Evolutionary conservation across 2,113 vertebrate species (phyloP).

Genomic region (Lanius collurio): DNA sequence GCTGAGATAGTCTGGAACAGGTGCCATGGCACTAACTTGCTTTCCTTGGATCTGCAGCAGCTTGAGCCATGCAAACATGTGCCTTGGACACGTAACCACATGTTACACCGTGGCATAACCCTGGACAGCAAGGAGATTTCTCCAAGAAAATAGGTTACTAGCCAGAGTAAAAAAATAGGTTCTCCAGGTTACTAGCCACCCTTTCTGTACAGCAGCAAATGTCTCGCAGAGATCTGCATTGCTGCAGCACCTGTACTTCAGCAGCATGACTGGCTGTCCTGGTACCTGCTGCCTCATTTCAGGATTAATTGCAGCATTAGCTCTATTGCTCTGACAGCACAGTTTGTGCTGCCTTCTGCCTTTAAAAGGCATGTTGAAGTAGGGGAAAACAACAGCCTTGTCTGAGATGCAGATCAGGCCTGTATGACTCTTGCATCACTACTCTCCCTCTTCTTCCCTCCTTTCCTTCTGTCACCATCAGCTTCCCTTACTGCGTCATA

Average conservation of each 20-base stretch:
- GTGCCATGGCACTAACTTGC: fast-evolving
- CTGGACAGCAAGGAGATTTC: neutral
- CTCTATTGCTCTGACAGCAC: neutral
- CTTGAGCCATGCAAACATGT: neutral
- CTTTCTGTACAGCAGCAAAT: neutral
- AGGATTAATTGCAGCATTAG: neutral
- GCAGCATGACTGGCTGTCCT: neutral
- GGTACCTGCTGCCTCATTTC: neutral
- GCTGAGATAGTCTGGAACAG: neutral
- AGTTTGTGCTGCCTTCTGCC: neutral
- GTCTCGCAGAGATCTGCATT: neutral
- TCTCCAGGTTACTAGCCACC: neutral
- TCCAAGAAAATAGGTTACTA: neutral
- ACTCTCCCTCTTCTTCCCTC: neutral
- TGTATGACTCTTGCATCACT: neutral
- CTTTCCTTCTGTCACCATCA: neutral
- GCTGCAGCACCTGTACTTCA: neutral
- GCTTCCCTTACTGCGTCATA: neutral
- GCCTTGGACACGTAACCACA: fast-evolving
- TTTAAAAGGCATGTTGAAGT: neutral
- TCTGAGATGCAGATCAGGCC: neutral
- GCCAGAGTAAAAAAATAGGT: too few relatives aligned
- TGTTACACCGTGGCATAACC: neutral
- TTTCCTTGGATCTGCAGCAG: neutral
- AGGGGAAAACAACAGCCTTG: neutral